Conservation (phyloP, 2,797 vertebrate species). For the Danio jaintianensis region DNA sequence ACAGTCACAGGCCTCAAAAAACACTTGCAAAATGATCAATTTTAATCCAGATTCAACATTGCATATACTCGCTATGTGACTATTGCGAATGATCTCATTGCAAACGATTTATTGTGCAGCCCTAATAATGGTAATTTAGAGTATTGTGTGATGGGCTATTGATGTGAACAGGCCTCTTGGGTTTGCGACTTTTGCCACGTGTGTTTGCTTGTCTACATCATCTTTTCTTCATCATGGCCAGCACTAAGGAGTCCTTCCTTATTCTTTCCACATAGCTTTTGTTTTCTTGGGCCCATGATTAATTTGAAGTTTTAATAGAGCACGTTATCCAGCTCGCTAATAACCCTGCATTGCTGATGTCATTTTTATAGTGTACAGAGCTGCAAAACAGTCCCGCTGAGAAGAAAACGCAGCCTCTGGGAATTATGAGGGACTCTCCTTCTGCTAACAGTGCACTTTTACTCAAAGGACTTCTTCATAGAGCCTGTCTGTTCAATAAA, state of each 20-base stretch:
- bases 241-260: neutral
- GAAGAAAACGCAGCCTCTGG: constrained; percentile 17
- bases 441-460: constrained; percentile 45
- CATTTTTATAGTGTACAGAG: constrained; percentile 28
- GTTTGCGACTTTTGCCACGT: neutral
- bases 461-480: constrained; percentile 35
- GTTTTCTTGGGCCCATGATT: constrained; percentile 6
- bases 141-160: neutral
- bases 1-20: no score
- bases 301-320: constrained; percentile 23
- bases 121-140: no score
- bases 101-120: no score
- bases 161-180: neutral
- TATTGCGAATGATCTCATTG: no score
- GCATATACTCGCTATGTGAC: no score
- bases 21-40: no score
- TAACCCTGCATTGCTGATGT: constrained; percentile 27
- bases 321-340: constrained; percentile 30
- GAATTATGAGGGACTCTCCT: constrained; percentile 42
- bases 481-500: constrained; percentile 38
- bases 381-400: neutral
- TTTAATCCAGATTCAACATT: no score
- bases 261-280: neutral
- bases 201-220: neutral
- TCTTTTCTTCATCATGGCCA: neutral